Evolutionary conservation across 2,797 vertebrate genomes (phyloP).

Genomic region (Aldrovandia affinis): DNA sequence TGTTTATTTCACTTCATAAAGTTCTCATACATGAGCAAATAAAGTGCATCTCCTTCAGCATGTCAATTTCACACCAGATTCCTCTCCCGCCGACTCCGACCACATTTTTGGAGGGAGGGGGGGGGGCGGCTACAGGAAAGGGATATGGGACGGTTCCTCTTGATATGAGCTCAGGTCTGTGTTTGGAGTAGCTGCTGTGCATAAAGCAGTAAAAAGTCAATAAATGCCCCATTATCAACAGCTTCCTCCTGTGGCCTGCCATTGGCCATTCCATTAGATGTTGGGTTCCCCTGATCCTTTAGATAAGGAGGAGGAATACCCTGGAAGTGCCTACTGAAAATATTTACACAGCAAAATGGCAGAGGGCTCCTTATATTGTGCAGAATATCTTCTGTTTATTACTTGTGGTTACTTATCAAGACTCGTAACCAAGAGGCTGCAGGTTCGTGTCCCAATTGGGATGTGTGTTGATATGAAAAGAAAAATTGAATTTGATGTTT

Average conservation of each 20-base stretch:
- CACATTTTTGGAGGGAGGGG: neutral
- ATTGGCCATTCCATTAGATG: neutral
- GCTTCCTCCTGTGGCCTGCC: neutral
- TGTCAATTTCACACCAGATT: neutral
- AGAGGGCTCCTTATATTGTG: neutral
- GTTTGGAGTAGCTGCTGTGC: neutral
- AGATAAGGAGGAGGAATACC: neutral
- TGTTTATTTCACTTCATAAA: too few relatives aligned
- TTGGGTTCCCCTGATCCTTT: neutral
- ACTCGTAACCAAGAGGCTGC: too few relatives aligned
- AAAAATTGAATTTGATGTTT: too few relatives aligned
- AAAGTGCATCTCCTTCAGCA: too few relatives aligned
- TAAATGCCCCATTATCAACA: neutral
- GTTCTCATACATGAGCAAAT: too few relatives aligned
- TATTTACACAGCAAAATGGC: neutral
- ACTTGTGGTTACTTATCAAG: too few relatives aligned
- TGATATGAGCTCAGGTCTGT: neutral
- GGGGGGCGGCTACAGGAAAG: neutral
- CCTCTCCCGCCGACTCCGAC: neutral
- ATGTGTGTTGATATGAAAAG: too few relatives aligned
- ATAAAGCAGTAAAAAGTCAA: neutral
- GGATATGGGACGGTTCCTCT: constrained; percentile 2
- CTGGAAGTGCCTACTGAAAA: neutral
- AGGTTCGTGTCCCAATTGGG: too few relatives aligned
- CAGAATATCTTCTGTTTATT: neutral